Base-by-base conservation (phyloP, 2,888 invertebrate species). In the Tridacna crocea region DNA sequence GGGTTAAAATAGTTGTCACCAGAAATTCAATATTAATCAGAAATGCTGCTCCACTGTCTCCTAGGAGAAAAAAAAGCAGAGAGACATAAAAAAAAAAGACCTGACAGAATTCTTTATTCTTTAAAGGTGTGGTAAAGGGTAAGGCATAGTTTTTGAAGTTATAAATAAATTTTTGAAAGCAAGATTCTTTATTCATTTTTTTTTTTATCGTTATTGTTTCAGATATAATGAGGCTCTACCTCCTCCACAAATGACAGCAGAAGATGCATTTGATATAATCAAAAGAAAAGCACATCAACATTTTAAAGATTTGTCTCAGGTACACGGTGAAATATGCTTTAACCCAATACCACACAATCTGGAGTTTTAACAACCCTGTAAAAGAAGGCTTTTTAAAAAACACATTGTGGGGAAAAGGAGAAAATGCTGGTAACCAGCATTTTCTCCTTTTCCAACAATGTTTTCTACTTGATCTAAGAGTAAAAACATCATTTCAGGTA, bases 231-330 rank as follows among this genome's bases (percentile, higher is more conserved):
- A 91, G 22, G 83, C 87, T 12, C 84, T 89, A 19, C 91, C 91
- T 26, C 84, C 89, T 0, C 88, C 88, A 68, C 86, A 88, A 46
- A 68, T 92, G 77, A 88, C 91, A 58, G 94, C 94, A 51, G 91
- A 91, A 48, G 90, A 91, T 77, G 93, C 92, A n/a, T 91, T 92
- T 81, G 82, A 84, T 55, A 70, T 90, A 22, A 86, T 94, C 72
- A 88, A 87, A 77, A 75, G 82, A 63, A 94, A 93, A 84, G 90
- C 90, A 47, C 92, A 94, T 83, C 85, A 88, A 61, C 91, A 93
- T 75, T 94, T 90, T 88, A 89, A 87, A 74, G 94, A 94, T 84
- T 77, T 94, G 26, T 89, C 94, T 36, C 90, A 90, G 90, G 93
- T 92, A 80, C 51, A 10, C 13, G 10, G 3, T 55, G 3, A 55